Evolutionary conservation across 2,888 invertebrate genomes (phyloP).

Genomic region (Odontocerum albicorne): DNA sequence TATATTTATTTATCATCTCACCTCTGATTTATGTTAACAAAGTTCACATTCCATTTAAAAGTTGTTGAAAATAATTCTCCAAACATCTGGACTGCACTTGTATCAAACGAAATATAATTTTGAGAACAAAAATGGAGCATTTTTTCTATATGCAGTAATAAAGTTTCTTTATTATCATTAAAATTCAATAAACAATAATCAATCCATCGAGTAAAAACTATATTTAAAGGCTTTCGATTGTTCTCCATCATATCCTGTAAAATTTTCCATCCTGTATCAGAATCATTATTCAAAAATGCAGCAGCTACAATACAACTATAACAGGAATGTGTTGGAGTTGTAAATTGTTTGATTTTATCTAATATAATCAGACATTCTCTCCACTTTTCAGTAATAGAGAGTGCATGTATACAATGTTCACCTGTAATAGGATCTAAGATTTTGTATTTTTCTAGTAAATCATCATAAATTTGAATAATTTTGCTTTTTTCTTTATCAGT

Average conservation of each 20-base stretch:
- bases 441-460: conserved; percentile 56
- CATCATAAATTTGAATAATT: conserved; percentile 56
- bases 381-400: conserved; percentile 68
- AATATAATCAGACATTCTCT: conserved; percentile 61
- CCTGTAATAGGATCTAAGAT: conserved; percentile 62
- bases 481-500: conserved; percentile 53
- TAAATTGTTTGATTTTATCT: conserved; percentile 57
- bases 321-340: conserved; percentile 49
- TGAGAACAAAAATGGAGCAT: conserved; percentile 57
- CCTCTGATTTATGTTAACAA: conserved; percentile 41
- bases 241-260: conserved; percentile 57
- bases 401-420: conserved; percentile 61
- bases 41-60: conserved; percentile 46
- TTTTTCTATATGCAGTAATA: conserved; percentile 54
- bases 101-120: conserved; percentile 14
- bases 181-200: conserved; percentile 49
- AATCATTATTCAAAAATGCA: conserved; percentile 61
- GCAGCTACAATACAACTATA: conserved; percentile 59
- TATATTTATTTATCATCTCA: no score
- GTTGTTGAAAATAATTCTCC: conserved; percentile 14
- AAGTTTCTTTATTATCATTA: conserved; percentile 43
- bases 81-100: conserved; percentile 30
- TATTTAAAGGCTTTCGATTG: conserved; percentile 49
- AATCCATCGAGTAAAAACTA: conserved; percentile 58
- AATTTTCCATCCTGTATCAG: conserved; percentile 61